Base-by-base conservation (phyloP, 2,888 invertebrate species). In the Lacanobia oleracea region DNA sequence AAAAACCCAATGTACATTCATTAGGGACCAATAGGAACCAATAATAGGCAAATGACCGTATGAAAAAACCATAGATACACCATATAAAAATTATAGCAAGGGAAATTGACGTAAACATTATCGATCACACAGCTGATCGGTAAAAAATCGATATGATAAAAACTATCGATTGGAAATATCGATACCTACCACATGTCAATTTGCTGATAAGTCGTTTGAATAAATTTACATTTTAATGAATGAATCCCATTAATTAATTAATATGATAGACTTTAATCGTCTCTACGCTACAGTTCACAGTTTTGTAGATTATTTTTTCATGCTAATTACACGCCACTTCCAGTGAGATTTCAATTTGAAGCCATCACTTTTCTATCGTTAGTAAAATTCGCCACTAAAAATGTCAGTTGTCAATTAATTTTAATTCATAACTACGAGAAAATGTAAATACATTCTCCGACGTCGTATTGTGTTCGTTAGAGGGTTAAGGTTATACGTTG, bases 221-320 rank as follows among this genome's bases (percentile, higher is more conserved):
- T 92, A 89, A 88, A 91, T 90, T 91, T 88, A 72, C 88, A 89
- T 89, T 80, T 87, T 88, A 91, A 90, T 91, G 80, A 88, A 88
- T 88, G 86, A 88, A 88, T 88, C 61, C 68, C 62, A 80, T 86
- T 82, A 86, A 86, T 75, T 81, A 86, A 82, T 82, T 78, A 85
- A 79, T 84, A 83, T 80, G 85, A 83, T 86, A 72, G 62, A 78
- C 40, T 72, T 76, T 76, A 74, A 75, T 79, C 72, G 62, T 77
- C 54, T 72, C 53, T 18, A 64, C 59, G 72, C 50, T 72, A 77
- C 65, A 66, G 61, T 69, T 81, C 60, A 77, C 74, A 67, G 67
- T 74, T 75, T 80, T 69, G 70, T 75, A 74, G 71, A 79, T 77
- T 76, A 82, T 76, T 79, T 72, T 75, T 81, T 51, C 57, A 69